Conservation (phyloP, 1,140 invertebrate species). For the Amphibalanus amphitrite region DNA sequence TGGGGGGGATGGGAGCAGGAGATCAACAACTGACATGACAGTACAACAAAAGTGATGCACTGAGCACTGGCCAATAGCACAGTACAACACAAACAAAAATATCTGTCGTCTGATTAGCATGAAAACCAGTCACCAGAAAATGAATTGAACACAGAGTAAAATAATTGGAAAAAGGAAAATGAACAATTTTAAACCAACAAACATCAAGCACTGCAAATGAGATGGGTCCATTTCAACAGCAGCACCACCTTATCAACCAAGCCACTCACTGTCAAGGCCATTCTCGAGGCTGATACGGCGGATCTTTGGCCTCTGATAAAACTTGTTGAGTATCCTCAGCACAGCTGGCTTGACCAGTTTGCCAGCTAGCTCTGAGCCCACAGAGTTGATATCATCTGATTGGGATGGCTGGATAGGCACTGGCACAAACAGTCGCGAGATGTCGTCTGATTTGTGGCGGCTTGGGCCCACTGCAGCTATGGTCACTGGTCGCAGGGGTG, state of each 20-base stretch:
- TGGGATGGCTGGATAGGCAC: conserved; percentile 51
- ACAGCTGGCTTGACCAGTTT: conserved; percentile 58
- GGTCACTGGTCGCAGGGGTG: no score
- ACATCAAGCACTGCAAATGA: background rate
- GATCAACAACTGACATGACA: background rate
- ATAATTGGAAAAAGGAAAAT: background rate
- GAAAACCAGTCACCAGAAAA: no score
- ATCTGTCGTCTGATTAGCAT: no score
- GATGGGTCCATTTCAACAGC: background rate
- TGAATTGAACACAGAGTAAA: background rate
- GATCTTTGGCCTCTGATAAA: conserved; percentile 55
- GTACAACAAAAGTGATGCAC: conserved; percentile 8
- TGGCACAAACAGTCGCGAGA: conserved; percentile 48
- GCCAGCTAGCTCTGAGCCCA: conserved; percentile 59
- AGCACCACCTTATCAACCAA: background rate
- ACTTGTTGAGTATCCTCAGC: conserved; percentile 60
- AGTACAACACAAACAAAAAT: background rate
- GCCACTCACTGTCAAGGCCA: conserved; percentile 36
- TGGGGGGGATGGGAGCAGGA: background rate
- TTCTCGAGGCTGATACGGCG: conserved; percentile 52
- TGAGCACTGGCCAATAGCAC: background rate
- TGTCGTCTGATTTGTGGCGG: conserved; percentile 15
- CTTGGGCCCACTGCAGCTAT: no score
- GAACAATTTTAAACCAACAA: background rate
- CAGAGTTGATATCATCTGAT: conserved; percentile 61